These are phyloP conservation scores for Leucophenga varia DNA, from an alignment of 1,140 invertebrate genomes.

Conservation along the genomic window DNA sequence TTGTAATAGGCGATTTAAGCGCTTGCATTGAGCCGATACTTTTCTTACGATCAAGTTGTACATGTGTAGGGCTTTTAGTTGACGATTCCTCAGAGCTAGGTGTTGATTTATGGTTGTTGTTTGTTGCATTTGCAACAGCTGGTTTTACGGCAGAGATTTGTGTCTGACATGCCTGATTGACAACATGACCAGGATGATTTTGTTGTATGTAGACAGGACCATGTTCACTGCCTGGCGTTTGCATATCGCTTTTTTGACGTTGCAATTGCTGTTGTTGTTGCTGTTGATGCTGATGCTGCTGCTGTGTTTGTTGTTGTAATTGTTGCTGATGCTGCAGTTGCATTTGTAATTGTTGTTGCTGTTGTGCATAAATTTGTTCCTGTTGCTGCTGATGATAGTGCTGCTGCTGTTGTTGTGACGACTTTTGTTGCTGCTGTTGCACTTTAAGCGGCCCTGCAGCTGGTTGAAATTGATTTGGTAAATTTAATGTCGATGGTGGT, in stretches of 20 bases:
- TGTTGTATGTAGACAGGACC: constrained; percentile 55
- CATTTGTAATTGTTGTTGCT: constrained; percentile 25
- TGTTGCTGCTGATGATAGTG: constrained; percentile 36
- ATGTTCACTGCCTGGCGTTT: constrained; percentile 46
- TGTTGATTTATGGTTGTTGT: constrained; percentile 45
- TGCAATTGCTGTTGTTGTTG: constrained; percentile 47
- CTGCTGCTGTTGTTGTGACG: constrained; percentile 45
- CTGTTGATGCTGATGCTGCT: constrained; percentile 29
- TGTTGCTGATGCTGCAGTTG: constrained; percentile 35
- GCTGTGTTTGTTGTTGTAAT: constrained; percentile 27
- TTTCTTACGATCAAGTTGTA: constrained; percentile 64
- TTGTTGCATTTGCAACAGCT: constrained; percentile 1
- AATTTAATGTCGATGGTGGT: constrained; percentile 45
- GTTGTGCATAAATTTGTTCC: constrained; percentile 22
- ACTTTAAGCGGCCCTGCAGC: constrained; percentile 43
- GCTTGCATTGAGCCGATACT: constrained; percentile 64
- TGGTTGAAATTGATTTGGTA: constrained; percentile 48
- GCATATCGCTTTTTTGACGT: constrained; percentile 37
- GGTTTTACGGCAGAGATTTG: constrained; percentile 44
- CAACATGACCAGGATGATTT: constrained; percentile 54
- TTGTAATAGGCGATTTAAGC: constrained; percentile 73
- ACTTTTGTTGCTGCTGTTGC: constrained; percentile 29
- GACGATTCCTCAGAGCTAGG: constrained; percentile 50
- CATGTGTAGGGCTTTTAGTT: constrained; percentile 55
- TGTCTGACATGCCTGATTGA: constrained; percentile 55